phyloP scores from a whole-genome alignment of 2,113 vertebrate genomes.

The Pagrus major region DNA sequence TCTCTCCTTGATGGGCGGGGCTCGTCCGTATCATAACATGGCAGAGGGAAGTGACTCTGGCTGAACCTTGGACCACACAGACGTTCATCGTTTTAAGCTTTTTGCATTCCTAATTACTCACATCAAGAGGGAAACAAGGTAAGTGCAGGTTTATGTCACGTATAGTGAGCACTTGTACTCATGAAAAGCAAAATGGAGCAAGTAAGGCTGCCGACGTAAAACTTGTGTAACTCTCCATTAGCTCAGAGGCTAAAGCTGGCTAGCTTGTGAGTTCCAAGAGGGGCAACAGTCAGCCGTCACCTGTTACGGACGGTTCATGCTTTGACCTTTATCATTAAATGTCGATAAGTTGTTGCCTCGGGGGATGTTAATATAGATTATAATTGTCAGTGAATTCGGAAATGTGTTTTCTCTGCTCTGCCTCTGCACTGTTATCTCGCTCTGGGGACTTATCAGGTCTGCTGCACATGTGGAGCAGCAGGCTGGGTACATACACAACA shows the following conservation, averaged over 20 bases:
- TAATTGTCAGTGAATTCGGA: background rate
- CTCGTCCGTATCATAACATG: background rate
- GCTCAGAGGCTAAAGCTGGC: constrained; percentile 42
- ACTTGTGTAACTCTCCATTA: constrained; percentile 28
- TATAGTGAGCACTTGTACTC: background rate
- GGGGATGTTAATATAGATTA: background rate
- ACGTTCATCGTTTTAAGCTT: background rate
- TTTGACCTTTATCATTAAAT: background rate
- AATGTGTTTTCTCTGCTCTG: background rate
- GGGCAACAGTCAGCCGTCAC: background rate
- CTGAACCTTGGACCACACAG: background rate
- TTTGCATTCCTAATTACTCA: background rate
- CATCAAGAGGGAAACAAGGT: background rate
- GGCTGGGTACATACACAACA: background rate
- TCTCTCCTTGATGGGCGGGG: constrained; percentile 39
- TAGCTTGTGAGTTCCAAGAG: constrained; percentile 21
- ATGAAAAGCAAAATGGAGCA: background rate
- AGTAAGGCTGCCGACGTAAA: background rate
- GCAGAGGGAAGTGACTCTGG: constrained; percentile 43
- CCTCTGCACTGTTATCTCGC: constrained; percentile 40
- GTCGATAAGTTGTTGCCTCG: background rate
- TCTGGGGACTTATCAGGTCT: constrained; percentile 39
- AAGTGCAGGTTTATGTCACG: background rate
- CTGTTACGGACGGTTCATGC: background rate
- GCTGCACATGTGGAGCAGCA: constrained; percentile 17